Evolutionary conservation across 2,113 vertebrate species (phyloP), one percentile per base, ranked within the genome.

Genomic region (Clarias batrachus): DNA sequence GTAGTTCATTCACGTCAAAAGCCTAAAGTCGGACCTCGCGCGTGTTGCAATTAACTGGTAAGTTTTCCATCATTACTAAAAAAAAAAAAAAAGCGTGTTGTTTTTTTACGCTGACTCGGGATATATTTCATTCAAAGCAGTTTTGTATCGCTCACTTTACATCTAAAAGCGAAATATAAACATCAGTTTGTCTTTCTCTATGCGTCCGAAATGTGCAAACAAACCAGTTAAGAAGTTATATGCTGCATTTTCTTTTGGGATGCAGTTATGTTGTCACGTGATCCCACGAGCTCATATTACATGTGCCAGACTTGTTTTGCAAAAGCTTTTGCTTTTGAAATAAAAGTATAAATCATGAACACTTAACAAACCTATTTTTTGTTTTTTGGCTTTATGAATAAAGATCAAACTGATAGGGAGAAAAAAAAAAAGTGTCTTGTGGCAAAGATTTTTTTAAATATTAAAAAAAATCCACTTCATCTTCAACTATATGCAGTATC

Each of bases 271-370:
- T 6, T n/a, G 52, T 57, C 88, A 87, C 85, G 82, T 89, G 88
- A 81, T 37, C 82, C 14, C 33, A 10, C 27, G 33, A 6, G 37
- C 25, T 87, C 88, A 14, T 17, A 19, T 87, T 87, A 85, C 82
- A 1, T 30, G 54, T 86, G 21, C 78, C 37, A 25, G 71, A 30
- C 37, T 76, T 86, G 59, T 81, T 89, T 89, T 87, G 82, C 5
- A 62, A 48, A 8, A 81, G 0, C 16, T 21, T 1, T 41, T 25
- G 71, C 74, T 23, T 66, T 76, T 30, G 37, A 68, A 13, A 62
- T 13, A 14, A 16, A 10, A 4, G 19, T 41, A 37, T 33, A 77
- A 17, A 14, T 10, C 7, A 33, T 70, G 33, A 63, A 41, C 21
- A 10, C 37, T 81, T 48, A 48, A n/a, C 6, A 7, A 9, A 33